Conservation (phyloP, 2,113 vertebrate genomes). For the Carlito syrichta region DNA sequence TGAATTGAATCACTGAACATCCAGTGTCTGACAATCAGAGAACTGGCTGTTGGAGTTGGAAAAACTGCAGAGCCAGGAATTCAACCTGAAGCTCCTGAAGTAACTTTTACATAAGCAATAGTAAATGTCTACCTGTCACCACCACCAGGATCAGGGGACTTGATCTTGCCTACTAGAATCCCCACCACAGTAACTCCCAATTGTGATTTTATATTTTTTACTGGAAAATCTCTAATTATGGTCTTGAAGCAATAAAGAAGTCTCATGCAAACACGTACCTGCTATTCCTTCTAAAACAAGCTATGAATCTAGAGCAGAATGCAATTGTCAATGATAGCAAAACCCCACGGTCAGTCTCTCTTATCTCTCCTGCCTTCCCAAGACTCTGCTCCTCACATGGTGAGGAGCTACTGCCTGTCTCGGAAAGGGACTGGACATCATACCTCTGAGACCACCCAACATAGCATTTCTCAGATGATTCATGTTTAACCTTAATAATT, state of each 20-base stretch:
- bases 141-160: not conserved
- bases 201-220: not conserved
- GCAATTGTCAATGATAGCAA: not conserved
- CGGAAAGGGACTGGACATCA: not conserved
- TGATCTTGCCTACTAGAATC: not conserved
- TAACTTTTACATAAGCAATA: not conserved
- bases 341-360: not conserved
- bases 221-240: not conserved
- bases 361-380: not conserved
- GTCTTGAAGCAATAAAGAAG: not conserved
- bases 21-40: not conserved
- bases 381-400: not conserved
- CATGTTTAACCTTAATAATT: not conserved
- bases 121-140: not conserved
- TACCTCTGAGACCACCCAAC: not conserved
- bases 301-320: not conserved
- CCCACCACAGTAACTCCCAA: not conserved
- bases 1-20: not conserved
- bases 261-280: not conserved
- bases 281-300: constrained; percentile 26
- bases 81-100: not conserved
- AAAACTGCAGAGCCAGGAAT: not conserved
- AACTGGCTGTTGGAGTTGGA: not conserved
- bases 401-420: not conserved
- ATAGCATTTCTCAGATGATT: not conserved